phyloP scores from a whole-genome alignment of 2,888 invertebrate genomes.

The Platycnemis pennipes region DNA sequence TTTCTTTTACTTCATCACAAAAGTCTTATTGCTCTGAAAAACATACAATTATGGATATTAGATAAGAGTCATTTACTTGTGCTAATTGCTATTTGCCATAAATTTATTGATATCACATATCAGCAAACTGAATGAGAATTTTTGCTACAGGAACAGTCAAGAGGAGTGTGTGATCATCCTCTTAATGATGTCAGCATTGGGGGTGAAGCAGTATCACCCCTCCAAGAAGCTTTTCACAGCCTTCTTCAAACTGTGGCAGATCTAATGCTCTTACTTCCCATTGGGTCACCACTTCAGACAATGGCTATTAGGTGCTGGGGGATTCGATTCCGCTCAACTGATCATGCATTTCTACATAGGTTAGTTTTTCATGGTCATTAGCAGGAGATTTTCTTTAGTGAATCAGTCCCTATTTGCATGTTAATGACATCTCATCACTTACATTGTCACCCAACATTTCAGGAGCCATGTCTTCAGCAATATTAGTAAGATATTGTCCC shows the following conservation, averaged over 20 bases:
- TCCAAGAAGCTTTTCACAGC: slow-evolving; percentile 90
- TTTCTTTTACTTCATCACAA: no score
- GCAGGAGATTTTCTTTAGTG: neutral
- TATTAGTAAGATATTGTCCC: slow-evolving; percentile 96
- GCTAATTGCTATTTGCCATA: neutral
- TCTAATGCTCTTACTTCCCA: slow-evolving; percentile 92
- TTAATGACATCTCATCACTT: neutral
- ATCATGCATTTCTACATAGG: slow-evolving; percentile 93
- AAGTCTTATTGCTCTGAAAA: no score
- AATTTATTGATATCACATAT: neutral
- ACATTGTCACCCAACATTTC: slow-evolving; percentile 73
- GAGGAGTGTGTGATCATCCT: slow-evolving; percentile 88
- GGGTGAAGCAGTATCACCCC: slow-evolving; percentile 83
- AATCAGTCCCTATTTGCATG: neutral
- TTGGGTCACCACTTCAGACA: slow-evolving; percentile 92
- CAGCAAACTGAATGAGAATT: neutral
- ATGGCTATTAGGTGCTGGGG: slow-evolving; percentile 97
- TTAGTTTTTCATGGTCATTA: slow-evolving; percentile 71
- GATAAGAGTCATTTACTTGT: neutral
- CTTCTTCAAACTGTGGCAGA: slow-evolving; percentile 95
- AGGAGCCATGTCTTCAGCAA: slow-evolving; percentile 96
- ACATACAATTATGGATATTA: no score
- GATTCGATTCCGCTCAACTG: slow-evolving; percentile 91
- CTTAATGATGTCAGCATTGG: slow-evolving; percentile 89
- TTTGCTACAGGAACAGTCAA: slow-evolving; percentile 70